A percentile compares a stretch with the other conserved stretches of the same genome.
These are phyloP conservation scores for Drosophila austrosaltans DNA, from an alignment of 2,888 invertebrate genomes.

Conservation along the genomic window DNA sequence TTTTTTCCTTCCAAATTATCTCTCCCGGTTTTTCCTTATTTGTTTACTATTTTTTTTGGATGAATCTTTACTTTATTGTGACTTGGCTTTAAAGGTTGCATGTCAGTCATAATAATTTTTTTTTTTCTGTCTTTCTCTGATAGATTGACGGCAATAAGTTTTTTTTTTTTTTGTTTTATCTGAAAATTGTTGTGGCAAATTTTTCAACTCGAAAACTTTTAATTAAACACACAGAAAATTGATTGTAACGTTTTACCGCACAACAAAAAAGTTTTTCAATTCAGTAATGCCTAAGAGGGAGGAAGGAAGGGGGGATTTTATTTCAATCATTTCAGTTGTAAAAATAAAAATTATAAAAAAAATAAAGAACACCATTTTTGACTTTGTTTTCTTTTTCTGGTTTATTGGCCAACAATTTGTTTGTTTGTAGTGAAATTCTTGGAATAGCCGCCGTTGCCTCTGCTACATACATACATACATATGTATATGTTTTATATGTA, in stretches of 20 bases:
- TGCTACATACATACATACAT: not conserved
- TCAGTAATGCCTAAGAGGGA: no score
- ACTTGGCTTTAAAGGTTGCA: constrained; percentile 34
- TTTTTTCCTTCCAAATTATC: no score
- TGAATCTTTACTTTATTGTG: constrained; percentile 17
- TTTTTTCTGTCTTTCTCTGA: constrained; percentile 7
- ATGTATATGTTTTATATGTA: not conserved
- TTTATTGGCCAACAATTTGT: not conserved
- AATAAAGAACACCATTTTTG: not conserved
- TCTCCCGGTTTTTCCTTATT: no score
- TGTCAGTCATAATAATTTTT: constrained; percentile 37
- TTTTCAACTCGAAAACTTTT: not conserved
- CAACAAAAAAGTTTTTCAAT: not conserved
- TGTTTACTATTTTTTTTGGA: constrained; percentile 1
- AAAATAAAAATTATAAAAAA: not conserved
- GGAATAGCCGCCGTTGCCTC: not conserved
- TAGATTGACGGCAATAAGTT: constrained; percentile 11
- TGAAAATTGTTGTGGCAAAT: constrained; percentile 12
- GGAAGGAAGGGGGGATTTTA: not conserved
- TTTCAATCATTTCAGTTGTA: not conserved
- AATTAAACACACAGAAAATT: not conserved
- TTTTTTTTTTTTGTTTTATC: not conserved
- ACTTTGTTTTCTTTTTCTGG: no score
- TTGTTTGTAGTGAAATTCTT: not conserved
- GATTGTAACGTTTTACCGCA: not conserved